Evolutionary conservation across 2,797 vertebrate genomes (phyloP).

Genomic region (Antennarius maculatus): DNA sequence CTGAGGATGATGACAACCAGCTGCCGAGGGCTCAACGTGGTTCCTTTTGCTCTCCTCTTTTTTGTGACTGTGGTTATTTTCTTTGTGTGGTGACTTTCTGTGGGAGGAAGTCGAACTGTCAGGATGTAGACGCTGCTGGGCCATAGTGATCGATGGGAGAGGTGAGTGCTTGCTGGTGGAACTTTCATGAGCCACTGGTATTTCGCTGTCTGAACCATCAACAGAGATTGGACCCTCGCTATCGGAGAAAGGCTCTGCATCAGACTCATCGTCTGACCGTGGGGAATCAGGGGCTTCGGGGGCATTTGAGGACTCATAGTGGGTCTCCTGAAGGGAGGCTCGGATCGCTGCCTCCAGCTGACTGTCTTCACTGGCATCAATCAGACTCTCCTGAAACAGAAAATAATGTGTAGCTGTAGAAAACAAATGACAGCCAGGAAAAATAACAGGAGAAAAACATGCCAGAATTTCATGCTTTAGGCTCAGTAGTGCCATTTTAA

Average conservation of each 20-base stretch:
- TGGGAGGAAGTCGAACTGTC: conserved; percentile 82
- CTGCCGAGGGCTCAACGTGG: conserved; percentile 83
- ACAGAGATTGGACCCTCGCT: conserved; percentile 98
- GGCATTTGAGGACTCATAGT: conserved; percentile 92
- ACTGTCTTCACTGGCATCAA: conserved; percentile 99
- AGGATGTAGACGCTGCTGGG: conserved; percentile 71
- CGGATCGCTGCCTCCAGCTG: conserved; percentile 98
- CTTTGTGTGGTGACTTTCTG: conserved; percentile 94
- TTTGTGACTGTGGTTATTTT: conserved; percentile 89
- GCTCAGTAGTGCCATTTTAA: background rate
- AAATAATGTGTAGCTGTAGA: conserved; percentile 37
- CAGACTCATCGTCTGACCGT: conserved; percentile 86
- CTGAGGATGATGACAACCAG: conserved; percentile 79
- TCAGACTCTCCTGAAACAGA: conserved; percentile 91
- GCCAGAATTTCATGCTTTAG: background rate
- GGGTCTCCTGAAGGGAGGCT: conserved; percentile 96
- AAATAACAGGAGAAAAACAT: background rate
- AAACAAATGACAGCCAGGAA: conserved; percentile 10
- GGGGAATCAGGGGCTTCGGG: conserved; percentile 87
- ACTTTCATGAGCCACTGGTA: conserved; percentile 55
- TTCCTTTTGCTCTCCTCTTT: conserved; percentile 95
- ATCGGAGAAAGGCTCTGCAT: conserved; percentile 96
- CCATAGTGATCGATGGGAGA: conserved; percentile 37
- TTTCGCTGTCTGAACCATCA: conserved; percentile 93
- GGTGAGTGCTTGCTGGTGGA: conserved; percentile 62